Base-by-base conservation (phyloP, 1,140 invertebrate genomes). In the Penaeus indicus region DNA sequence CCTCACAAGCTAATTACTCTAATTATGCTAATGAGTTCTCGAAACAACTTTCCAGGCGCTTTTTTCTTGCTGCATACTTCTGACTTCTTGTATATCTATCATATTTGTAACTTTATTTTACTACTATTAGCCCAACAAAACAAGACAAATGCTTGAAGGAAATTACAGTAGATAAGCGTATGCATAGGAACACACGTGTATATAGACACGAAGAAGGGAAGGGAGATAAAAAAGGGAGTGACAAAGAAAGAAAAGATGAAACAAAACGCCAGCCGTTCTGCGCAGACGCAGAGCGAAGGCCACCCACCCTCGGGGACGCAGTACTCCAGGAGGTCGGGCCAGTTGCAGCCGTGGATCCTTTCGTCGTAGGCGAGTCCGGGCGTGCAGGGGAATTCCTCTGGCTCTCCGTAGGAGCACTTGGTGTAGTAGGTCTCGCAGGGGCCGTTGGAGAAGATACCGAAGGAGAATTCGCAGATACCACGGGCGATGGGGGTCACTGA, bases 311-410 rank as follows among this genome's bases (percentile, higher is more conserved):
- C 97, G 80, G 97, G 96, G 92, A 97, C 97, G 93, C 97, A 98
- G 72, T 97, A 96, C 67, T 97, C 93, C 1, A 98, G 94, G 79
- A 97, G 95, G 94, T 98, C 97, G 18, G 97, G 97, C 97, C 97
- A 98, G 92, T 98, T 97, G 94, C 97, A 98, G 38, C 95, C 95
- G 91, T 98, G 97, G 77, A 94, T 97, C 90, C 96, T 96, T 38
- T 96, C 95, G 92, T 98, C 97, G 92, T 98, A 98, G 38, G 95
- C 97, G 69, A 98, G 93, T 5, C 97, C 97, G 0, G 96, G 94
- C 75, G 97, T 96, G 93, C 97, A 98, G 19, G 96, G 95, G 90
- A 95, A 95, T 77, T 96, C 95, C 87, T 96, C 94, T 0, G 97
- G 96, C 72, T 96, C 94, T 4, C 97, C 97, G 92, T 96, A 95